Conservation (phyloP, 35 echinoderm and acorn worm genomes). For the Diadema setosum region DNA sequence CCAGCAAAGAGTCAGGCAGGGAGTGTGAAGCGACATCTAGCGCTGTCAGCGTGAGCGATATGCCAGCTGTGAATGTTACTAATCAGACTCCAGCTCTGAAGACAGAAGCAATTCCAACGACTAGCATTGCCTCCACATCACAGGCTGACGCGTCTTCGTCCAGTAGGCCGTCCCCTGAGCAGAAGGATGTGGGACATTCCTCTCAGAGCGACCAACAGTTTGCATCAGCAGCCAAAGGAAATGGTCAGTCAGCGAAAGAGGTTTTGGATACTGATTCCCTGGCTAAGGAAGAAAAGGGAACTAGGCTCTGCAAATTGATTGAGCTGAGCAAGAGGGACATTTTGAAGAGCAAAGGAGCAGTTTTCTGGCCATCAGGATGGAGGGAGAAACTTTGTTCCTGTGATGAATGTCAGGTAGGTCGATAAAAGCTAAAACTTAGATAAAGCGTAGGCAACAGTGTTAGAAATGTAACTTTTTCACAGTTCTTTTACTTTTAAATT, state of each 20-base stretch:
- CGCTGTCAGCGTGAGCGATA: too few relatives aligned
- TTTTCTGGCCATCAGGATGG: conserved; percentile 83
- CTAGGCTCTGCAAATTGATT: conserved; percentile 45
- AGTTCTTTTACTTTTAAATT: too few relatives aligned
- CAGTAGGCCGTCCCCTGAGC: background rate
- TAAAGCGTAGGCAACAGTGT: too few relatives aligned
- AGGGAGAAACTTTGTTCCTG: conserved; percentile 86
- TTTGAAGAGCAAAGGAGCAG: conserved; percentile 36
- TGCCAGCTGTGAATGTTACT: too few relatives aligned
- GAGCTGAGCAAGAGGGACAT: conserved; percentile 58
- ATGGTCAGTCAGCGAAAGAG: background rate
- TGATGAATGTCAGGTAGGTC: conserved; percentile 73
- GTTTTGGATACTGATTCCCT: background rate
- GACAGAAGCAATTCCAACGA: too few relatives aligned
- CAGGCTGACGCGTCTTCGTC: background rate
- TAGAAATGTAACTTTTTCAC: too few relatives aligned
- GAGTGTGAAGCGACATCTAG: too few relatives aligned
- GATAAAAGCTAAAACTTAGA: too few relatives aligned
- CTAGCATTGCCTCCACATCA: background rate
- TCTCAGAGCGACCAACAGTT: background rate
- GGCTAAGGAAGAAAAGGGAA: background rate
- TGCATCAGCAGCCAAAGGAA: background rate
- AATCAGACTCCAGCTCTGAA: too few relatives aligned
- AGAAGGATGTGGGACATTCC: too few relatives aligned
- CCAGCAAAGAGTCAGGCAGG: too few relatives aligned